A percentile compares a stretch with the other conserved stretches of the same genome.
Evolutionary conservation across 2,888 invertebrate genomes (phyloP).

Genomic region (Chymomyza amoena): DNA sequence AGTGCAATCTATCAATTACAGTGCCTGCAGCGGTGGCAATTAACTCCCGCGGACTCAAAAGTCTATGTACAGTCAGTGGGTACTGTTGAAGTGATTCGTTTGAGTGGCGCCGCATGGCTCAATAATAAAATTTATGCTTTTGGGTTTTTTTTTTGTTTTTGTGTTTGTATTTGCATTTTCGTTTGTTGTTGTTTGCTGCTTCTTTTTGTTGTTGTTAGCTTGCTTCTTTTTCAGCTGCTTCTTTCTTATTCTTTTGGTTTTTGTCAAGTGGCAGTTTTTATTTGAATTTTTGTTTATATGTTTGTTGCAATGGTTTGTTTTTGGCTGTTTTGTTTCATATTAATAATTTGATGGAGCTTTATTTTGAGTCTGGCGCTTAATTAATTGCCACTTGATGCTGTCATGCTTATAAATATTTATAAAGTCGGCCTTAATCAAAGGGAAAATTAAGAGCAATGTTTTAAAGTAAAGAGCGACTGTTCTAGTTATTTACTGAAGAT

Average conservation of each 20-base stretch:
- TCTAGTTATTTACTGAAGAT: too few relatives aligned
- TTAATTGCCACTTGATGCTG: conserved; percentile 46
- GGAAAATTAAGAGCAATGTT: not conserved
- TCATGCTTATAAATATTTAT: conserved; percentile 57
- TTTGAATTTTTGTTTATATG: not conserved
- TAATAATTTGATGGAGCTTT: not conserved
- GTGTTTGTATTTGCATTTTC: conserved; percentile 20
- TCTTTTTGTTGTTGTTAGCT: not conserved
- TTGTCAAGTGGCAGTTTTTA: not conserved
- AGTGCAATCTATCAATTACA: too few relatives aligned
- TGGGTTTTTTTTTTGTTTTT: conserved; percentile 14
- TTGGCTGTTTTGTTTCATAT: conserved; percentile 6
- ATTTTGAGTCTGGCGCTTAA: conserved; percentile 39
- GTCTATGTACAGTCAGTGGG: too few relatives aligned
- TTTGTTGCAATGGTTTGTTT: not conserved
- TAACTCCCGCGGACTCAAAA: too few relatives aligned
- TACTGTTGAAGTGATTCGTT: not conserved
- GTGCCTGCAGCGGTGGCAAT: too few relatives aligned
- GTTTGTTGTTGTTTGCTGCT: not conserved
- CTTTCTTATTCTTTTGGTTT: not conserved
- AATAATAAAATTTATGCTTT: conserved; percentile 59
- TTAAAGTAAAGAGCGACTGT: too few relatives aligned
- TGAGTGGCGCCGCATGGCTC: conserved; percentile 35
- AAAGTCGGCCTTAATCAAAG: conserved; percentile 45
- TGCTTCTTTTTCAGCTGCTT: too few relatives aligned